These are phyloP conservation scores for Etia nguti DNA, from an alignment of 2,113 vertebrate genomes.

Conservation along the genomic window DNA sequence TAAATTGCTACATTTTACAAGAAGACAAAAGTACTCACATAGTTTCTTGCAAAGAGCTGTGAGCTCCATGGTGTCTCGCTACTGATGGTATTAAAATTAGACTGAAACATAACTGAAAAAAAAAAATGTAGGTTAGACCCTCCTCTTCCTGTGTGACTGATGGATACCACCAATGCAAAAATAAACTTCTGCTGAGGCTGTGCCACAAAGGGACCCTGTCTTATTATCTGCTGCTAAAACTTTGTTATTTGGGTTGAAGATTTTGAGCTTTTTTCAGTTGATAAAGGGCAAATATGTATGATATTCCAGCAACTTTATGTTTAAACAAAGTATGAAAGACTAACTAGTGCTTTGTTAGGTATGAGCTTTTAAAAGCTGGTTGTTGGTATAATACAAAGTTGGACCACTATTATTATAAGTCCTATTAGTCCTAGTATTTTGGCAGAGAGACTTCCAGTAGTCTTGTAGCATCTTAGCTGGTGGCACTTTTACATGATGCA, in stretches of 20 bases:
- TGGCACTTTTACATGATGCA: background rate
- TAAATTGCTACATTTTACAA: background rate
- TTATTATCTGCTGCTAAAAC: background rate
- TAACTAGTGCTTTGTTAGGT: background rate
- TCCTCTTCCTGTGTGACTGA: background rate
- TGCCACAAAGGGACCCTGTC: background rate
- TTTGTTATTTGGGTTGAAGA: background rate
- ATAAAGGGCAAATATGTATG: background rate
- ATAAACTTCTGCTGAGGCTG: background rate
- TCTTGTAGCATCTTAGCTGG: background rate
- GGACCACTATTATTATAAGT: fast-evolving
- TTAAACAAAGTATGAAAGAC: background rate
- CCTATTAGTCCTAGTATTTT: background rate
- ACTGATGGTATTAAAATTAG: background rate
- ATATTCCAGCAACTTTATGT: background rate
- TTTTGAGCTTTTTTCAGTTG: fast-evolving
- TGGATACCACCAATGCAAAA: background rate
- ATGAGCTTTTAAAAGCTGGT: background rate
- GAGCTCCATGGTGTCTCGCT: background rate
- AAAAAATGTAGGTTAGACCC: background rate
- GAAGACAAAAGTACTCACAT: background rate
- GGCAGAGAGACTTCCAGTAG: background rate
- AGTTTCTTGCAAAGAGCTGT: background rate
- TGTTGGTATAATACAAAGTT: background rate
- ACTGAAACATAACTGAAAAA: background rate